Conservation (phyloP, 2,797 vertebrate genomes). For the Threskiornis aethiopicus region DNA sequence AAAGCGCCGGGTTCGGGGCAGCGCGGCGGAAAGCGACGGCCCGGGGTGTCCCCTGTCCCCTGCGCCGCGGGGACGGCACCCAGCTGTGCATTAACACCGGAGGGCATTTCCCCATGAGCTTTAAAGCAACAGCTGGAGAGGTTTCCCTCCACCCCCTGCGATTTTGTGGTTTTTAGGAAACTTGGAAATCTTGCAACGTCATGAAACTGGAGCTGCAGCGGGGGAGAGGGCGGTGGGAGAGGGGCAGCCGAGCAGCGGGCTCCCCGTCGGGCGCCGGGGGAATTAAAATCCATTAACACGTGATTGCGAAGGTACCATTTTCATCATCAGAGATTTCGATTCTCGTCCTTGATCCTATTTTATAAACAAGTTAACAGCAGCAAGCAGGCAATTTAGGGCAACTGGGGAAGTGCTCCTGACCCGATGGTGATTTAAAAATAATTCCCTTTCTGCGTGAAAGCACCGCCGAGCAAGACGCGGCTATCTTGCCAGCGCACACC, state of each 20-base stretch:
- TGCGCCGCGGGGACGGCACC: not conserved
- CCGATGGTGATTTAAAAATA: not conserved
- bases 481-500: not conserved
- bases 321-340: not conserved
- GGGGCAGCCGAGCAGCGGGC: not conserved
- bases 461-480: not conserved
- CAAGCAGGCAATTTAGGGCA: not conserved
- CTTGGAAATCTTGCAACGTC: not conserved
- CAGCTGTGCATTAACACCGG: rapidly evolving
- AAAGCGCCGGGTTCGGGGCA: not conserved
- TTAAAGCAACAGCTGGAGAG: not conserved
- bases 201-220: conserved; percentile 53
- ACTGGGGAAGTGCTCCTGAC: not conserved
- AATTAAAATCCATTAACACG: not conserved
- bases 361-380: not conserved
- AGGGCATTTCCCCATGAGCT: not conserved
- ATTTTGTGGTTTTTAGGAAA: not conserved
- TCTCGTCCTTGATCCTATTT: not conserved
- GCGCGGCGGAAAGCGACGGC: rapidly evolving
- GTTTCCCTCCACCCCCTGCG: rapidly evolving
- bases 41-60: rapidly evolving
- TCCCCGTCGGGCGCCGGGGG: not conserved
- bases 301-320: not conserved
- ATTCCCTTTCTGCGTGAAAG: not conserved
- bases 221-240: not conserved